Percentiles rank a stretch among this genome's conserved stretches.
Evolutionary conservation across 2,888 invertebrate species (phyloP).

Genomic region (Eurois occulta): DNA sequence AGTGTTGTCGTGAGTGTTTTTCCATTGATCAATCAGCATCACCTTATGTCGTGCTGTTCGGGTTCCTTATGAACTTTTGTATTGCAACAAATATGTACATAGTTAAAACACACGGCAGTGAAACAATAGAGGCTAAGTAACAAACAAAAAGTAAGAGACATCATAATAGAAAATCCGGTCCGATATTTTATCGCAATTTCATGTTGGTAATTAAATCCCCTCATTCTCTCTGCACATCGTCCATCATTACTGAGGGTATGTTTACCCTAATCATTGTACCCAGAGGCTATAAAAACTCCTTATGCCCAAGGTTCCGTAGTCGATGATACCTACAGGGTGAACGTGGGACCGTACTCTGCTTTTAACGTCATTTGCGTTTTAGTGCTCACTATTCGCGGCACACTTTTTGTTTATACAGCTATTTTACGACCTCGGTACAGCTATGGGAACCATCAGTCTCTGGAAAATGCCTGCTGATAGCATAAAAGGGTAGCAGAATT

Average conservation of each 20-base stretch:
- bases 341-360: constrained; percentile 38
- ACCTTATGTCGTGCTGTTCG: neutral
- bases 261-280: constrained; percentile 18
- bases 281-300: constrained; percentile 19
- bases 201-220: neutral
- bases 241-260: constrained; percentile 16
- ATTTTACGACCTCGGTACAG: constrained; percentile 49
- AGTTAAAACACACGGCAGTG: no score
- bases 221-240: neutral
- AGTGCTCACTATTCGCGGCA: constrained; percentile 53
- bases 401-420: constrained; percentile 58
- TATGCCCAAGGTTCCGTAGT: constrained; percentile 5
- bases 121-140: no score
- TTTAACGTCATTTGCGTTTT: constrained; percentile 63
- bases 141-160: no score
- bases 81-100: no score
- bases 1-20: no score
- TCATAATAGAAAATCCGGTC: neutral
- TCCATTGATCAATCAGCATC: neutral
- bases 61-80: neutral
- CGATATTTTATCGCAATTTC: neutral
- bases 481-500: constrained; percentile 39
- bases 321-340: constrained; percentile 24
- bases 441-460: constrained; percentile 35
- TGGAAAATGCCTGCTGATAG: constrained; percentile 23